A percentile compares a stretch with the other conserved stretches of the same genome.
Evolutionary conservation across 2,888 invertebrate genomes (phyloP).

Genomic region (Lochmaea capreae): DNA sequence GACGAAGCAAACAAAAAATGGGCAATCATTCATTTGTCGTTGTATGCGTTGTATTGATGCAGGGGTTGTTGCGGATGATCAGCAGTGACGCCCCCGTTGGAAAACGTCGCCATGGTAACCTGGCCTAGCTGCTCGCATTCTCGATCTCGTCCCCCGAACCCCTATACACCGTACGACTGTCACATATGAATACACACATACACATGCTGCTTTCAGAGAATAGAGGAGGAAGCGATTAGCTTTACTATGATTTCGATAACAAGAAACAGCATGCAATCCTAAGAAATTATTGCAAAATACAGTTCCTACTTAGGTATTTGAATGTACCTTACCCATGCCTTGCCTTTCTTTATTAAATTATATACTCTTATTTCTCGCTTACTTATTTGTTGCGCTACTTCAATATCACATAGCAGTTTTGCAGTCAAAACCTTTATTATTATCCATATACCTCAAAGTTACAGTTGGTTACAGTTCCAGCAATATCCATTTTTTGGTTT

Average conservation of each 20-base stretch:
- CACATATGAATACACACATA: conserved; percentile 62
- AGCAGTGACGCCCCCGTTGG: conserved; percentile 62
- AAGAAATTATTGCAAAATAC: not conserved
- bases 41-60: conserved; percentile 62
- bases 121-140: conserved; percentile 48
- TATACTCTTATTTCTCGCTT: too few species aligned
- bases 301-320: not conserved
- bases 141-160: conserved; percentile 39
- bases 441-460: too few species aligned
- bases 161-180: conserved; percentile 53
- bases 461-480: too few species aligned
- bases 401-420: too few species aligned
- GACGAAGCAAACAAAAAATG: conserved; percentile 42
- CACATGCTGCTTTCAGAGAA: conserved; percentile 47
- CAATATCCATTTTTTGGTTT: too few species aligned
- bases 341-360: too few species aligned
- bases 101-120: conserved; percentile 60
- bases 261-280: not conserved
- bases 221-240: conserved; percentile 27
- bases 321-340: not conserved
- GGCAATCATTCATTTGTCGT: conserved; percentile 48
- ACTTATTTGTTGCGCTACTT: too few species aligned
- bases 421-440: too few species aligned
- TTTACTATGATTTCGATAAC: conserved; percentile 4
- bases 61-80: conserved; percentile 65